Percentiles rank a stretch among this genome's conserved stretches.
These are phyloP conservation scores for Astur gentilis DNA, from an alignment of 2,113 vertebrate genomes.

Conservation along the genomic window DNA sequence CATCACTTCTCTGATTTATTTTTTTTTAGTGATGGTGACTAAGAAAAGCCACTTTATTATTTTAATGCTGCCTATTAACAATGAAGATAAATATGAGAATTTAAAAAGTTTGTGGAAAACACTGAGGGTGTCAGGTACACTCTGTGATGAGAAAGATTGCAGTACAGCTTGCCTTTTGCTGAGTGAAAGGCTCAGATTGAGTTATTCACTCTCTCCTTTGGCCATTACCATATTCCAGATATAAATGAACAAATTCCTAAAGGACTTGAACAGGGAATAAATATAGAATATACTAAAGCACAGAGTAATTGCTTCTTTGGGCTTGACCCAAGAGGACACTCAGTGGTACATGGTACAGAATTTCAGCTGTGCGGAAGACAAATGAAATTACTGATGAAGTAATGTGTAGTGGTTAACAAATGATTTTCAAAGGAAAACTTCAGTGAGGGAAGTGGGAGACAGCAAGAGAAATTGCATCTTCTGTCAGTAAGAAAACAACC, in stretches of 20 bases:
- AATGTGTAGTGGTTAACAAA: background rate
- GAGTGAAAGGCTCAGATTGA: background rate
- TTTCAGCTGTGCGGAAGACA: background rate
- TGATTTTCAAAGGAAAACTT: background rate
- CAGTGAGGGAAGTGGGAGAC: background rate
- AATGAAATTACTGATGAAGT: background rate
- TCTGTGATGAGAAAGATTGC: background rate
- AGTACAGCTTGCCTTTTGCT: background rate
- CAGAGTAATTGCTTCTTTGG: background rate
- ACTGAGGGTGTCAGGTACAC: background rate
- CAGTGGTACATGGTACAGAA: background rate
- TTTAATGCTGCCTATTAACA: background rate
- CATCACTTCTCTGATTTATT: accelerated
- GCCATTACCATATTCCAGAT: background rate
- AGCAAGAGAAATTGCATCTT: background rate
- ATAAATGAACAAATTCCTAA: background rate
- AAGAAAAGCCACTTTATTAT: background rate
- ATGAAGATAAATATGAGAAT: background rate
- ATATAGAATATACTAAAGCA: background rate
- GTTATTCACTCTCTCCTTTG: background rate
- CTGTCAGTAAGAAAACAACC: background rate
- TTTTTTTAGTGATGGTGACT: background rate
- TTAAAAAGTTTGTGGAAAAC: background rate
- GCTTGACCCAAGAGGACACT: background rate
- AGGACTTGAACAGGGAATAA: background rate